Conservation (phyloP, 2,888 invertebrate genomes). For the Nephrotoma guestfalica region DNA sequence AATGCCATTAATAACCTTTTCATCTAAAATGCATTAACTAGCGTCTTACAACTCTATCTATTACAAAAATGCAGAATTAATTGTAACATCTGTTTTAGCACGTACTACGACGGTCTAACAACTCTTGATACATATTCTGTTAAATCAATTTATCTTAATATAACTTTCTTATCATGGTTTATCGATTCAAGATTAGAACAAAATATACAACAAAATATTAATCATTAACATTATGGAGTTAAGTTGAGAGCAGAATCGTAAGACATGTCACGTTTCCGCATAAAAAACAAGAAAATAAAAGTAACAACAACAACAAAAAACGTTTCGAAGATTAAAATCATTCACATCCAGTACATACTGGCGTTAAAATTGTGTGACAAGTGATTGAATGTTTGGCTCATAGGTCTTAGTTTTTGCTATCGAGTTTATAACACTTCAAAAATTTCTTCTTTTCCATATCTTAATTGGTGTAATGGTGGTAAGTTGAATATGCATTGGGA, state of each 20-base stretch:
- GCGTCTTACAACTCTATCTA: not conserved
- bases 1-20: not conserved
- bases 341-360: not conserved
- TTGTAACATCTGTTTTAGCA: not conserved
- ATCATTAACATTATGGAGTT: not conserved
- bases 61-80: not conserved
- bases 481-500: not conserved
- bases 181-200: not conserved
- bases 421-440: not conserved
- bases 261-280: not conserved
- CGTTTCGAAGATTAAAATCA: not conserved
- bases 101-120: not conserved
- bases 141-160: not conserved
- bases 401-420: not conserved
- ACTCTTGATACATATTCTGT: not conserved
- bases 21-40: not conserved
- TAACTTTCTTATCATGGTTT: not conserved
- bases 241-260: not conserved
- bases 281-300: not conserved
- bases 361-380: not conserved
- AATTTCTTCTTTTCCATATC: not conserved
- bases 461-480: not conserved
- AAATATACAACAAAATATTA: not conserved
- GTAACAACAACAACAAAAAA: not conserved
- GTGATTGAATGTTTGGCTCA: not conserved